phyloP scores from a whole-genome alignment of 1,140 invertebrate species.

The Drosophila kikkawai region DNA sequence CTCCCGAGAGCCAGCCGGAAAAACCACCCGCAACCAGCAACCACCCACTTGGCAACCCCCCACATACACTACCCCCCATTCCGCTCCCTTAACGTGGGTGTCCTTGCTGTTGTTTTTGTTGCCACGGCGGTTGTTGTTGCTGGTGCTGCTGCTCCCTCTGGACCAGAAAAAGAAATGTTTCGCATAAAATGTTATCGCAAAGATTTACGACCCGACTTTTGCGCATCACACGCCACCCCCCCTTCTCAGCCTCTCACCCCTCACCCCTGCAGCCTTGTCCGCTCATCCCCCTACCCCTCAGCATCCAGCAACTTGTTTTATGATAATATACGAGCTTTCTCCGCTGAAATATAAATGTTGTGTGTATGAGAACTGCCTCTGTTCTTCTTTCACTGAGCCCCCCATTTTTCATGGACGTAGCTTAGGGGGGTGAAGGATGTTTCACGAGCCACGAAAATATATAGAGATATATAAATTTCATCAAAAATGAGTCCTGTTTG shows the following conservation, averaged over 20 bases:
- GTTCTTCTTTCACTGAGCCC: constrained; percentile 2
- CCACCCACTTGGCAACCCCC: constrained; percentile 5
- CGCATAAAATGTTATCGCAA: constrained; percentile 85
- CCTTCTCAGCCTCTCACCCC: constrained; percentile 20
- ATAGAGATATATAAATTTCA: background rate
- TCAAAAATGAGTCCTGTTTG: background rate
- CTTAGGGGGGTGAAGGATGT: background rate
- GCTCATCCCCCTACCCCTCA: constrained; percentile 20
- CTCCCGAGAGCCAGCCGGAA: constrained; percentile 59
- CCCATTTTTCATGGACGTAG: constrained; percentile 2
- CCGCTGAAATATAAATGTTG: constrained; percentile 85
- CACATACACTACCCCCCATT: background rate
- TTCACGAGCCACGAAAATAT: background rate
- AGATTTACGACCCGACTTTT: constrained; percentile 86
- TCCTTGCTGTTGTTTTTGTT: constrained; percentile 67
- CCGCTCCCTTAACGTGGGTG: constrained; percentile 52
- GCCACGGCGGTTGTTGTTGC: constrained; percentile 24
- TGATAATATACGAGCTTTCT: constrained; percentile 85
- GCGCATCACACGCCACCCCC: constrained; percentile 81
- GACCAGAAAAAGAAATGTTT: constrained; percentile 85
- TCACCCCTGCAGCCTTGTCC: background rate
- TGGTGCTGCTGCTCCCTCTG: constrained; percentile 72
- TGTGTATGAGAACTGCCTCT: constrained; percentile 70
- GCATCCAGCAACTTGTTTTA: constrained; percentile 84
- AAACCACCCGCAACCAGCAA: constrained; percentile 54